phyloP scores from a whole-genome alignment of 2,888 invertebrate species.

The Labia minor region DNA sequence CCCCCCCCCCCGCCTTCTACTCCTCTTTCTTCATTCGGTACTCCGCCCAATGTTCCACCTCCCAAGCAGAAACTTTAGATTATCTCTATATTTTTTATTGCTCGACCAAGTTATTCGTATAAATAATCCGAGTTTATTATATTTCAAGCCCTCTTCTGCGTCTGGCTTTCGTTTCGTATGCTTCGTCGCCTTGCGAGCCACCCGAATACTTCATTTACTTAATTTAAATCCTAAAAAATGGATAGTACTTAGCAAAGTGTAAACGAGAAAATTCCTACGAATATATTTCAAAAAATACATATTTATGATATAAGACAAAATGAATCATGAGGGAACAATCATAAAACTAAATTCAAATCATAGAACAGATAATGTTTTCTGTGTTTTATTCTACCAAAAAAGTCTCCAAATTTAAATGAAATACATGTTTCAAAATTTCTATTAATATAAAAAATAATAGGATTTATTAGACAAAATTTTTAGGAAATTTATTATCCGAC shows the following conservation, averaged over 20 bases:
- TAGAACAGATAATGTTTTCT: no score
- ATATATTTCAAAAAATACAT: no score
- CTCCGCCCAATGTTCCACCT: neutral
- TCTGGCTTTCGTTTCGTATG: conserved; percentile 8
- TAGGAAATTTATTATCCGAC: no score
- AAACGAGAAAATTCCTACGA: neutral
- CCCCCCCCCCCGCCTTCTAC: neutral
- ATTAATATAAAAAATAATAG: no score
- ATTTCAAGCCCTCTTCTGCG: neutral
- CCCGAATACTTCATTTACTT: conserved; percentile 3
- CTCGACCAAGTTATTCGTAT: conserved; percentile 8
- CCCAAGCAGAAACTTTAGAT: conserved; percentile 5
- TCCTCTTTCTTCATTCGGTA: no score
- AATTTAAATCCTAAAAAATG: neutral
- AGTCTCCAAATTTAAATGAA: no score
- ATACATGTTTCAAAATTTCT: no score
- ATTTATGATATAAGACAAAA: no score
- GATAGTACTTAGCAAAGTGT: conserved; percentile 13
- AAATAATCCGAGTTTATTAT: conserved; percentile 8
- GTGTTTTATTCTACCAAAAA: no score
- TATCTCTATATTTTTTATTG: conserved; percentile 13
- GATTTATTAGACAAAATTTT: no score
- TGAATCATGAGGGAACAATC: no score
- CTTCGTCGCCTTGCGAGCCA: neutral
- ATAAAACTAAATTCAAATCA: no score